Percentiles rank a stretch among this genome's conserved stretches.
Evolutionary conservation across 2,797 vertebrate genomes (phyloP).

Genomic region (Pangasius mekongensis): DNA sequence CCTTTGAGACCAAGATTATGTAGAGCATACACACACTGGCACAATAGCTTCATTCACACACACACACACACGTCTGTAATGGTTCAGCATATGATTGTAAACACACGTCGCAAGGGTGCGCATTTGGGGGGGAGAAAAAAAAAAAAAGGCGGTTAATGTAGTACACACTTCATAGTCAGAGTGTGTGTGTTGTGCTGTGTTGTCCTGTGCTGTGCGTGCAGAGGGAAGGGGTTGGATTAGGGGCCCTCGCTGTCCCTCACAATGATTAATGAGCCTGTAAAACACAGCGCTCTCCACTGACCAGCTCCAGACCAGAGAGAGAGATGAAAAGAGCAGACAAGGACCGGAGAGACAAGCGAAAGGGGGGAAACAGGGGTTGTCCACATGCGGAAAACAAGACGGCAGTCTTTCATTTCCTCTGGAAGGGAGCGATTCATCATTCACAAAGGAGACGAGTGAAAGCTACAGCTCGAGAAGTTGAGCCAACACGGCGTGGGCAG

Average conservation of each 20-base stretch:
- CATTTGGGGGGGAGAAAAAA: background rate
- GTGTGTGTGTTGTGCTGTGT: slow-evolving; percentile 26
- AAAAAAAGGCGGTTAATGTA: background rate
- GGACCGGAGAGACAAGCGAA: slow-evolving; percentile 51
- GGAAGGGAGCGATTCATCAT: slow-evolving; percentile 56
- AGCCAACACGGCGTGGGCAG: background rate
- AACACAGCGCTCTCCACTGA: slow-evolving; percentile 70
- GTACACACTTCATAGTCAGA: background rate
- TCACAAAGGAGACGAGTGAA: slow-evolving; percentile 33
- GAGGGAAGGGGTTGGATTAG: slow-evolving; percentile 68
- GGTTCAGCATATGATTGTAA: background rate
- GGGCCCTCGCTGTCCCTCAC: slow-evolving; percentile 72
- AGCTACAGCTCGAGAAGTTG: background rate
- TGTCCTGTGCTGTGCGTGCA: slow-evolving; percentile 4
- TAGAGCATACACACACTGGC: slow-evolving; percentile 60
- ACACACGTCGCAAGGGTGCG: background rate
- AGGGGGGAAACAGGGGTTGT: slow-evolving; percentile 55
- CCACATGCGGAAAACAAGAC: slow-evolving; percentile 59
- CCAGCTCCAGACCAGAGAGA: slow-evolving; percentile 64
- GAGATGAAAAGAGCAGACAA: slow-evolving; percentile 53
- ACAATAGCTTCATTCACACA: slow-evolving; percentile 37
- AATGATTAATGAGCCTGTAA: slow-evolving; percentile 82
- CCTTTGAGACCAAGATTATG: slow-evolving; percentile 59
- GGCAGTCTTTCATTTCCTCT: slow-evolving; percentile 64
- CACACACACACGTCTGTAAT: background rate